Percentiles rank a stretch among this genome's conserved stretches.
Conservation (phyloP, 2,113 vertebrate genomes). For the Malurus alboscapulatus region DNA sequence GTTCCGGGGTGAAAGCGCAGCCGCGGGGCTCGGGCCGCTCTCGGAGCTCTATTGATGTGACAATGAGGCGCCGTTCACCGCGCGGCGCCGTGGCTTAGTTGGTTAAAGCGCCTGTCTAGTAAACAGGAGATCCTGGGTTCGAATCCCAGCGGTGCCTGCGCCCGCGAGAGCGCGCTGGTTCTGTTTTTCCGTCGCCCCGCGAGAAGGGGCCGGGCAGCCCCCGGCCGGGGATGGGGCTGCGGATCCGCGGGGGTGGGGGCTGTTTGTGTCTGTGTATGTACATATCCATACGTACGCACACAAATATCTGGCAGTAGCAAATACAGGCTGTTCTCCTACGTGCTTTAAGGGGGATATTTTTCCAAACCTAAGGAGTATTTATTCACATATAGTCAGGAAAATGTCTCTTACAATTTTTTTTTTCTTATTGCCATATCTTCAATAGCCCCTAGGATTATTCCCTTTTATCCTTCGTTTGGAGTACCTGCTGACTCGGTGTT, state of each 20-base stretch:
- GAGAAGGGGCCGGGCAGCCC: neutral
- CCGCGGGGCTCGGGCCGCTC: accelerated
- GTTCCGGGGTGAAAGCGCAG: accelerated
- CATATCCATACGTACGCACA: neutral
- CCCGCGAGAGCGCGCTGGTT: accelerated
- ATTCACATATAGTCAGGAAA: too few relatives aligned
- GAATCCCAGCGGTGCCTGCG: conserved; percentile 77
- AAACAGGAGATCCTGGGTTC: conserved; percentile 93
- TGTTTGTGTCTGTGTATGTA: accelerated
- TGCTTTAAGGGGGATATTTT: accelerated
- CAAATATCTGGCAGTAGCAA: accelerated
- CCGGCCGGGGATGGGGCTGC: neutral
- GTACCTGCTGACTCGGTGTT: accelerated
- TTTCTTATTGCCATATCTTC: neutral
- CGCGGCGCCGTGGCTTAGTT: conserved; percentile 82
- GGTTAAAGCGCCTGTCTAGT: conserved; percentile 94
- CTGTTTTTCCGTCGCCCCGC: neutral
- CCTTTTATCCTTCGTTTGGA: too few relatives aligned
- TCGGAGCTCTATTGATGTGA: accelerated
- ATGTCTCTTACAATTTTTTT: neutral
- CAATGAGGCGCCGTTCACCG: accelerated
- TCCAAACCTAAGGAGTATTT: neutral
- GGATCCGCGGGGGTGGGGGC: too few relatives aligned
- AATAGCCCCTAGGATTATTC: accelerated
- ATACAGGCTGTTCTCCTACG: accelerated